Evolutionary conservation across 2,888 invertebrate genomes (phyloP).

Genomic region (Vandiemenella viatica): DNA sequence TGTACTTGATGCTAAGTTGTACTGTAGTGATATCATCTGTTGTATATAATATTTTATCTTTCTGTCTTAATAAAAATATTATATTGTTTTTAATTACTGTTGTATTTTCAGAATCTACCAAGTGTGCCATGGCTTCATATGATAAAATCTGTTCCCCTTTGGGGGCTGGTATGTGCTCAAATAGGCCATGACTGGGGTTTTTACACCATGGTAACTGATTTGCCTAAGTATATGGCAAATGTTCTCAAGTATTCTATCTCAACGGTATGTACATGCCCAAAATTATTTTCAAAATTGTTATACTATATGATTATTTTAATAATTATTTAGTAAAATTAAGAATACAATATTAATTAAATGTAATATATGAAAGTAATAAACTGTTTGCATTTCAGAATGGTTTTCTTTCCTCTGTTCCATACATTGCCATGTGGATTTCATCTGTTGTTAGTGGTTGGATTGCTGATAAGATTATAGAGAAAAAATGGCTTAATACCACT

Average conservation of each 20-base stretch:
- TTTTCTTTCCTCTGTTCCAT: constrained; percentile 45
- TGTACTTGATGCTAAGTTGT: too few relatives aligned
- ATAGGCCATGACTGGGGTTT: constrained; percentile 56
- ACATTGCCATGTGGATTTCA: constrained; percentile 48
- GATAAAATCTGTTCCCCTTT: constrained; percentile 33
- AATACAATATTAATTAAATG: too few relatives aligned
- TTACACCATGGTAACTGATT: constrained; percentile 53
- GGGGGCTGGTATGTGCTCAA: constrained; percentile 28
- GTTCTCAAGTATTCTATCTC: constrained; percentile 49
- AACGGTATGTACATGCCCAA: too few relatives aligned
- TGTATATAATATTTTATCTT: too few relatives aligned
- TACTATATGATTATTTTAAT: too few relatives aligned
- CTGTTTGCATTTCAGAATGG: constrained; percentile 33
- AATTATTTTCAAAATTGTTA: too few relatives aligned
- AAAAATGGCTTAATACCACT: constrained; percentile 37
- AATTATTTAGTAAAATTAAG: too few relatives aligned
- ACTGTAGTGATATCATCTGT: too few relatives aligned
- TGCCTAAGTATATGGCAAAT: constrained; percentile 54
- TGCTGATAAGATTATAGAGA: constrained; percentile 51
- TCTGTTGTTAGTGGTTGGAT: constrained; percentile 46
- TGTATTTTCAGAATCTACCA: constrained; percentile 34
- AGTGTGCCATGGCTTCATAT: constrained; percentile 58
- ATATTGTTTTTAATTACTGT: too few relatives aligned
- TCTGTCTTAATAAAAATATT: too few relatives aligned
- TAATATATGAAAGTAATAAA: too few relatives aligned